phyloP scores from a whole-genome alignment of 2,113 vertebrate genomes.

The Promerops cafer region DNA sequence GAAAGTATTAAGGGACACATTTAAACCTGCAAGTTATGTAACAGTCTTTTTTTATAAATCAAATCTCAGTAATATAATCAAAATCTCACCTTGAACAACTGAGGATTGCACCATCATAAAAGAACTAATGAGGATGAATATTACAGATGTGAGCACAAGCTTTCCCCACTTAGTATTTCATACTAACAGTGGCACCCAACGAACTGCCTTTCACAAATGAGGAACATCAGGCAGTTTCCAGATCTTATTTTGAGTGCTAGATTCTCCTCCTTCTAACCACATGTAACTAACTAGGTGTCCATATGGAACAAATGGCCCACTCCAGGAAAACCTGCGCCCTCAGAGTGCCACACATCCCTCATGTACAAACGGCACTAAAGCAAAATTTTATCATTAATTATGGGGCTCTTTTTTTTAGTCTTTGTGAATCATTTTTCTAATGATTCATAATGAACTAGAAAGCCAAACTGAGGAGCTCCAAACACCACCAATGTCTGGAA shows the following conservation, averaged over 20 bases:
- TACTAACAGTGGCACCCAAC: neutral
- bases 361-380: neutral
- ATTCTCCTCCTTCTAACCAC: neutral
- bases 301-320: neutral
- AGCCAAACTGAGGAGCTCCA: neutral
- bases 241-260: neutral
- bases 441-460: neutral
- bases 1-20: neutral
- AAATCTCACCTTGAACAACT: neutral
- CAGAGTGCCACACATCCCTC: neutral
- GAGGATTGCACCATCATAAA: neutral
- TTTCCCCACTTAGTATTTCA: neutral
- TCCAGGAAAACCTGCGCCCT: neutral
- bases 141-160: neutral
- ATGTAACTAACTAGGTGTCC: neutral
- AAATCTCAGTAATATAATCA: neutral
- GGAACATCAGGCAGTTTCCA: neutral
- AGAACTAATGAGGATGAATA: neutral
- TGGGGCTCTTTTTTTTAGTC: neutral
- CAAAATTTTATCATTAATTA: neutral
- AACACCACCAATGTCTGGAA: neutral
- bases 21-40: constrained; percentile 1
- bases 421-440: neutral
- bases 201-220: neutral
- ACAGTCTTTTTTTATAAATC: neutral